Percentiles rank a stretch among this genome's conserved stretches.
Evolutionary conservation across 2,797 vertebrate species (phyloP).

Genomic region (Cryptoblepharus egeriae): DNA sequence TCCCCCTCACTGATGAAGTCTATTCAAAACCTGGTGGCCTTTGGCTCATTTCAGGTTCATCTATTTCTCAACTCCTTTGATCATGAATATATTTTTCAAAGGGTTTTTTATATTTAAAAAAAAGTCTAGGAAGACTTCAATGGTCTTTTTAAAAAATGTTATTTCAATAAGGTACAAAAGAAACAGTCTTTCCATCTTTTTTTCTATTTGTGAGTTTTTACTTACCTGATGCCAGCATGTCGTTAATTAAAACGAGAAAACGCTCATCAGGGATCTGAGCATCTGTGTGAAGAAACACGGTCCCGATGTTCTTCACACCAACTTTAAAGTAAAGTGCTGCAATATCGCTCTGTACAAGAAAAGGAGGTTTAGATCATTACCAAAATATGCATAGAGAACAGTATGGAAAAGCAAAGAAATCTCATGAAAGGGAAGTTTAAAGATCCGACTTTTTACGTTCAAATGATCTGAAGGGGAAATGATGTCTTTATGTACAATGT

Average conservation of each 20-base stretch:
- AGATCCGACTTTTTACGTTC: conserved; percentile 51
- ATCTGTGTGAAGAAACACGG: conserved; percentile 79
- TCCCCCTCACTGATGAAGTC: conserved; percentile 96
- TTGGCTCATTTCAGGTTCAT: conserved; percentile 82
- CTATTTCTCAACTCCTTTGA: conserved; percentile 83
- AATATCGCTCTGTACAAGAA: conserved; percentile 79
- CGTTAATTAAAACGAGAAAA: conserved; percentile 83
- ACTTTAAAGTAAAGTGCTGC: conserved; percentile 83
- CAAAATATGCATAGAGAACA: conserved; percentile 49
- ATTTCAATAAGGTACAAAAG: conserved; percentile 57
- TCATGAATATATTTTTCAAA: conserved; percentile 87
- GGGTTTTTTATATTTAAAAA: conserved; percentile 60
- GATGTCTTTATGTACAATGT: neutral
- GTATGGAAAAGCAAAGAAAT: neutral
- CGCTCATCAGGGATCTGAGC: conserved; percentile 80
- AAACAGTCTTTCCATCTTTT: conserved; percentile 32
- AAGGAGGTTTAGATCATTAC: conserved; percentile 47
- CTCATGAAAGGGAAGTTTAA: conserved; percentile 2
- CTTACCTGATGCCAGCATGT: conserved; percentile 72
- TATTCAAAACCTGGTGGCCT: conserved; percentile 93
- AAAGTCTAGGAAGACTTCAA: conserved; percentile 61
- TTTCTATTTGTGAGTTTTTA: conserved; percentile 39
- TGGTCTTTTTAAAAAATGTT: conserved; percentile 66
- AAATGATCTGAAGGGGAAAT: conserved; percentile 9
- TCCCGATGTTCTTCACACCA: conserved; percentile 81